A percentile compares a stretch with the other conserved stretches of the same genome.
Conservation (phyloP, 2,888 invertebrate species). For the Zaprionus obscuricornis region DNA sequence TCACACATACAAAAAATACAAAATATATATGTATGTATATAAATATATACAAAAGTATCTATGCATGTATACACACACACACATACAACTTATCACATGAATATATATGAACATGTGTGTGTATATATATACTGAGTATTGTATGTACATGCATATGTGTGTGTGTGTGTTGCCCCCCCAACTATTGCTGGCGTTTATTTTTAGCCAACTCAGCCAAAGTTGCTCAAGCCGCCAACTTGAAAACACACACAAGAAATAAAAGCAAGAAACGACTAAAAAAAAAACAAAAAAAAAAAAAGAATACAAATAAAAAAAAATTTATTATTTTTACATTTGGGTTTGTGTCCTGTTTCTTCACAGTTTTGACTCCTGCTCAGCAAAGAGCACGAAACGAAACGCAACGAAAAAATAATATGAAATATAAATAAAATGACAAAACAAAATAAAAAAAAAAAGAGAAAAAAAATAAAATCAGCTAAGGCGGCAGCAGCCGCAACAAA, state of each 20-base stretch:
- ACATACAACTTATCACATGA: no score
- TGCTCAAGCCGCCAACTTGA: conserved; percentile 76
- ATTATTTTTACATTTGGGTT: conserved; percentile 75
- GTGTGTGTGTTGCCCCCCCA: conserved; percentile 35
- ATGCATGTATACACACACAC: no score
- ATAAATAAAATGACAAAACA: conserved; percentile 56
- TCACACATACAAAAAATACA: no score
- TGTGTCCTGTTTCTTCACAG: conserved; percentile 66
- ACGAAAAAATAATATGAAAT: conserved; percentile 57
- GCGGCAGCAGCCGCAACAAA: conserved; percentile 26
- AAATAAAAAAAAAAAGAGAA: background rate
- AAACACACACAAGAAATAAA: conserved; percentile 30
- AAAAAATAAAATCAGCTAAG: conserved; percentile 36
- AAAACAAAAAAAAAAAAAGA: conserved; percentile 5
- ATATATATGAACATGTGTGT: conserved; percentile 10
- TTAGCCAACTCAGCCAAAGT: conserved; percentile 75
- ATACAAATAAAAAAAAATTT: conserved; percentile 35
- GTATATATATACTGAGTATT: conserved; percentile 7
- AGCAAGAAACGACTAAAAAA: conserved; percentile 5
- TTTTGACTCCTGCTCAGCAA: conserved; percentile 74
- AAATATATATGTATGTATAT: no score
- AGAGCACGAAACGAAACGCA: conserved; percentile 52
- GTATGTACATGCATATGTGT: conserved; percentile 20
- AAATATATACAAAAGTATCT: conserved; percentile 9
- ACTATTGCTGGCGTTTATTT: conserved; percentile 73